These are phyloP conservation scores for Dryobates pubescens DNA, from an alignment of 2,797 vertebrate species.

Conservation along the genomic window DNA sequence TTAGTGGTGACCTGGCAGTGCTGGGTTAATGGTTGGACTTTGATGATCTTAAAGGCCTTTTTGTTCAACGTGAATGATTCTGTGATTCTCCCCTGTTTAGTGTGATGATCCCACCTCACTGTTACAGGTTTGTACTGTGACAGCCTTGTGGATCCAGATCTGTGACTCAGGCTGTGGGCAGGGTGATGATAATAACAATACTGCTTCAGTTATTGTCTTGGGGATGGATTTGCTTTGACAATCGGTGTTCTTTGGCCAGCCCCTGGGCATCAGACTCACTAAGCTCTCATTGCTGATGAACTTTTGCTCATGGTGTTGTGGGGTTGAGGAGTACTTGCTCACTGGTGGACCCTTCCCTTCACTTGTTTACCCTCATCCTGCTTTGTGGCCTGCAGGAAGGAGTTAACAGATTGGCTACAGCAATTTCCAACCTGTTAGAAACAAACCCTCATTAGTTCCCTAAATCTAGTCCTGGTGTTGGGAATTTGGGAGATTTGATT, in stretches of 20 bases:
- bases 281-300: not conserved
- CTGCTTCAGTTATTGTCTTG: not conserved
- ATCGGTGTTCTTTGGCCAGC: not conserved
- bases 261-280: not conserved
- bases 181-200: not conserved
- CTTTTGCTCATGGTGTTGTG: not conserved
- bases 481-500: conserved; percentile 17
- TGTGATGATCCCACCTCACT: not conserved
- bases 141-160: not conserved
- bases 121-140: rapidly evolving
- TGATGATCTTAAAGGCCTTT: rapidly evolving
- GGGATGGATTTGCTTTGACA: not conserved
- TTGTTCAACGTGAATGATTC: not conserved
- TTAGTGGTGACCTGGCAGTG: not conserved
- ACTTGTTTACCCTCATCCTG: not conserved
- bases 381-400: not conserved
- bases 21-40: not conserved
- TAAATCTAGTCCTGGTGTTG: not conserved
- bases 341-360: not conserved
- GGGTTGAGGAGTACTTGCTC: not conserved
- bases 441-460: conserved; percentile 21
- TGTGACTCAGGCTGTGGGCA: not conserved
- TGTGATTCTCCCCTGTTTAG: not conserved
- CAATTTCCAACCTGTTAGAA: conserved; percentile 29
- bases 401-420: not conserved